Percentiles rank a stretch among this genome's conserved stretches.
These are phyloP conservation scores for Eubucco bourcierii DNA, from an alignment of 2,113 vertebrate species.

Conservation along the genomic window DNA sequence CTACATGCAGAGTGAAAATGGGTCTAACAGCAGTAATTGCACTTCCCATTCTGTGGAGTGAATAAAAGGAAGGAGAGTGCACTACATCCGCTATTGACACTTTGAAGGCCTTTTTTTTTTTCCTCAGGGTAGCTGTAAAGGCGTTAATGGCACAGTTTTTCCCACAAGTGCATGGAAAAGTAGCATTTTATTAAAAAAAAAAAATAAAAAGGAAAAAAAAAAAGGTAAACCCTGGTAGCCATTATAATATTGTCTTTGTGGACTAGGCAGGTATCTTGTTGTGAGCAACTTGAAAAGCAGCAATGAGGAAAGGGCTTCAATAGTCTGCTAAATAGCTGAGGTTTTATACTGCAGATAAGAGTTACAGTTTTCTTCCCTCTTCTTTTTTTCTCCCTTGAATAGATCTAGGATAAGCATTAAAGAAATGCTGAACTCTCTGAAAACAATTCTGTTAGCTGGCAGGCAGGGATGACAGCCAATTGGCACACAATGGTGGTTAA, in stretches of 20 bases:
- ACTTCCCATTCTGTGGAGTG: constrained; percentile 60
- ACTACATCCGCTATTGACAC: constrained; percentile 59
- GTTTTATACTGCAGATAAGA: constrained; percentile 52
- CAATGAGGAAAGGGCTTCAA: constrained; percentile 22
- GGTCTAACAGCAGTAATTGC: constrained; percentile 67
- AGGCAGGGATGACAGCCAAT: constrained; percentile 18
- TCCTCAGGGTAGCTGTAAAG: constrained; percentile 41
- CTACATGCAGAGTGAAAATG: constrained; percentile 68
- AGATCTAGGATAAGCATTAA: constrained; percentile 57
- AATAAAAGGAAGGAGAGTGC: constrained; percentile 66
- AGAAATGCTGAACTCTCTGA: constrained; percentile 52
- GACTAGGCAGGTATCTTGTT: constrained; percentile 61
- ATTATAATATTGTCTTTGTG: constrained; percentile 70
- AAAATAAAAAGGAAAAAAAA: neutral
- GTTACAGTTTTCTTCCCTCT: constrained; percentile 50
- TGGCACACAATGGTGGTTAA: constrained; percentile 48
- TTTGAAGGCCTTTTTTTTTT: constrained; percentile 60
- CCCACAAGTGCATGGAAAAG: constrained; percentile 45
- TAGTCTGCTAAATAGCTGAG: constrained; percentile 58
- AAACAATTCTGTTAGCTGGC: constrained; percentile 56
- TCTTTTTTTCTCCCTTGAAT: constrained; percentile 30
- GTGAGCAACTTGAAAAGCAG: constrained; percentile 48
- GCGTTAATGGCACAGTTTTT: constrained; percentile 60
- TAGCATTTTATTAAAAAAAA: neutral
- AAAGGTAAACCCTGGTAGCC: constrained; percentile 23